phyloP scores from a whole-genome alignment of 2,797 vertebrate genomes.

The Thaleichthys pacificus region DNA sequence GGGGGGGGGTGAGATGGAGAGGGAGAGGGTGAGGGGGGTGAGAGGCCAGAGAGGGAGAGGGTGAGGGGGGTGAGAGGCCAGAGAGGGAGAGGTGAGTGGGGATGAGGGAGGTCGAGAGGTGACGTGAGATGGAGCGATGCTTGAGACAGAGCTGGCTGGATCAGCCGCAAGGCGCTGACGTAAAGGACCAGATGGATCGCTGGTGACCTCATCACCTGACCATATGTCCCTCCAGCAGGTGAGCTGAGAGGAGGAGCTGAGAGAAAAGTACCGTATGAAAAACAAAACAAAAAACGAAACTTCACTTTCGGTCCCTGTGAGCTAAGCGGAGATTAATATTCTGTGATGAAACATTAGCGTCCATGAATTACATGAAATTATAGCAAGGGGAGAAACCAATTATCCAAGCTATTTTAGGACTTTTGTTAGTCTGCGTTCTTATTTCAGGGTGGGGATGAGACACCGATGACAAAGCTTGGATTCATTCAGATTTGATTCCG shows the following conservation, averaged over 20 bases:
- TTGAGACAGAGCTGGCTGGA: neutral
- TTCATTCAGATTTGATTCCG: neutral
- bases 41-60: neutral
- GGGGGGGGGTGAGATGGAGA: too few species aligned
- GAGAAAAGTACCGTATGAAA: neutral
- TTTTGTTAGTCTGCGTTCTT: neutral
- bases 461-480: neutral
- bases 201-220: conserved; percentile 57
- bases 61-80: neutral
- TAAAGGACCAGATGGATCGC: conserved; percentile 52
- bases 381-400: neutral
- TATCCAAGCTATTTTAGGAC: neutral
- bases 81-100: neutral
- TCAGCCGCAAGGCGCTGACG: conserved; percentile 18
- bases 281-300: neutral
- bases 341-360: neutral
- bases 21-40: neutral
- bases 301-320: neutral
- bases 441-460: neutral
- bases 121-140: neutral
- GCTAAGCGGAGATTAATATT: neutral
- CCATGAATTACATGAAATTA: neutral
- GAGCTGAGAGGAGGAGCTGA: conserved; percentile 35
- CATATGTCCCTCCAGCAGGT: conserved; percentile 62
- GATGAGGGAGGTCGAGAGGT: neutral